phyloP scores from a whole-genome alignment of 2,888 invertebrate genomes.

The Drosophila sordidula region DNA sequence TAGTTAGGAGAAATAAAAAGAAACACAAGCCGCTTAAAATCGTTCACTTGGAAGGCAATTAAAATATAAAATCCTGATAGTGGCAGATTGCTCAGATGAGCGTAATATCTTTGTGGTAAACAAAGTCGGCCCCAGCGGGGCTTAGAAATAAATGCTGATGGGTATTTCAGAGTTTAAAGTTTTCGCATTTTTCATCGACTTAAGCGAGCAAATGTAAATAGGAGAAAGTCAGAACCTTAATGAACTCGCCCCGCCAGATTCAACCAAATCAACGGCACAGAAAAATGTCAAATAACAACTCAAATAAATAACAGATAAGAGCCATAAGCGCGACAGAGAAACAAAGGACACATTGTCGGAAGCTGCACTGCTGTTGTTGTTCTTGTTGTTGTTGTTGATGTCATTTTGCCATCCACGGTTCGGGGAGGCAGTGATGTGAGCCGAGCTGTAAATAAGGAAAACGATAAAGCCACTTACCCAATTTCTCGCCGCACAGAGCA shows the following conservation, averaged over 20 bases:
- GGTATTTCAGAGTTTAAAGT: conserved; percentile 61
- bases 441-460: conserved; percentile 63
- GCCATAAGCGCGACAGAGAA: conserved; percentile 29
- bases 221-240: conserved; percentile 44
- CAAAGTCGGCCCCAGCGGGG: neutral
- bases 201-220: conserved; percentile 65
- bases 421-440: conserved; percentile 57
- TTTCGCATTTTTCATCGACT: conserved; percentile 71
- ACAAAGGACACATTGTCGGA: conserved; percentile 41
- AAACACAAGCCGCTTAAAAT: conserved; percentile 33
- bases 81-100: conserved; percentile 46
- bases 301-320: conserved; percentile 73
- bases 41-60: conserved; percentile 65
- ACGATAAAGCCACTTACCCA: conserved; percentile 78
- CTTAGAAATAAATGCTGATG: conserved; percentile 24
- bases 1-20: conserved; percentile 11
- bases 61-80: conserved; percentile 42
- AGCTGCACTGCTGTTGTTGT: conserved; percentile 19
- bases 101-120: conserved; percentile 40
- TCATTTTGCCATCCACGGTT: conserved; percentile 37
- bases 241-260: conserved; percentile 46
- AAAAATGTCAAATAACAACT: conserved; percentile 73
- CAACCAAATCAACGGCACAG: conserved; percentile 64
- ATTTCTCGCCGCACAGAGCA: conserved; percentile 80
- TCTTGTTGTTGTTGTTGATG: conserved; percentile 25